These are phyloP conservation scores for Chloroceryle inda DNA, from an alignment of 2,797 vertebrate genomes.

Conservation along the genomic window DNA sequence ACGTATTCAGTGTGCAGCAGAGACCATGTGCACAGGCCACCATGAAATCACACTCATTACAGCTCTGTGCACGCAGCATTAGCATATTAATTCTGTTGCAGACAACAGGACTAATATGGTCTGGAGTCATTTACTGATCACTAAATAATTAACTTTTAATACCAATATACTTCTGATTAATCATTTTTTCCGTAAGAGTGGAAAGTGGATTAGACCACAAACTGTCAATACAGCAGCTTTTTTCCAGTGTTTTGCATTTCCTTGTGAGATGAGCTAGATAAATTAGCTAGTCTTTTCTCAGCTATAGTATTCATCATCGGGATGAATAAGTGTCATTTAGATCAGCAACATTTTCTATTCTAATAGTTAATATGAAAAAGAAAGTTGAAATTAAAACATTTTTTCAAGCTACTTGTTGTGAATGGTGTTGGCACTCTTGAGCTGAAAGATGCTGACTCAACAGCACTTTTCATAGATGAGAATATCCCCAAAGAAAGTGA, in stretches of 20 bases:
- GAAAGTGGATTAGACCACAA: not conserved
- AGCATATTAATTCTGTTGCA: not conserved
- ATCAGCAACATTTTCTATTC: not conserved
- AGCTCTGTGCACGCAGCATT: not conserved
- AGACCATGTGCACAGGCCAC: not conserved
- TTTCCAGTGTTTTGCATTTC: not conserved
- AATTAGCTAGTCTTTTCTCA: constrained; percentile 5
- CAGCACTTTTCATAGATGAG: not conserved
- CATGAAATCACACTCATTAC: not conserved
- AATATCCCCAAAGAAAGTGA: not conserved
- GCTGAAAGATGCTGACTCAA: not conserved
- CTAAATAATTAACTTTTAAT: not conserved
- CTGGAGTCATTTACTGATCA: not conserved
- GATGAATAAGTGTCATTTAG: not conserved
- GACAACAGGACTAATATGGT: not conserved
- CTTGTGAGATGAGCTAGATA: not conserved
- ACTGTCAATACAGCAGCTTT: not conserved
- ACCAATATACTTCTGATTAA: not conserved
- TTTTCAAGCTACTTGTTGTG: not conserved
- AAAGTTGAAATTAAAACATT: not conserved
- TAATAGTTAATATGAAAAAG: not conserved
- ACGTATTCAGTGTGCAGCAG: not conserved
- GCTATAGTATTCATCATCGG: not conserved
- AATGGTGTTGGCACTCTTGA: not conserved
- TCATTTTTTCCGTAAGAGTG: not conserved